Percentiles rank a stretch among this genome's conserved stretches.
Conservation (phyloP, 2,888 invertebrate species). For the Pandemis corylana region DNA sequence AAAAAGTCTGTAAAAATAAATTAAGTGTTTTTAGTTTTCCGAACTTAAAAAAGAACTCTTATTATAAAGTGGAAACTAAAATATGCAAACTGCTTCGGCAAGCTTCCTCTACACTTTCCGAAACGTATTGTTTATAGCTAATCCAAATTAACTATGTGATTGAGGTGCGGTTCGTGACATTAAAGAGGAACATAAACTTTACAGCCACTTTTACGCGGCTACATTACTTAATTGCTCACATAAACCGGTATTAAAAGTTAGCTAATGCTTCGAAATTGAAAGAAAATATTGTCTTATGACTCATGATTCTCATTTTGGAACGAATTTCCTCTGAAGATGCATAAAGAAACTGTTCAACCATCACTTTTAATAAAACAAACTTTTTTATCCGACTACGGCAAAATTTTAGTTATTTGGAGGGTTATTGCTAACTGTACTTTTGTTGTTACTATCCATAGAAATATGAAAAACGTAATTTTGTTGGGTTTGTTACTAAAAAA, state of each 20-base stretch:
- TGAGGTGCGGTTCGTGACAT: slow-evolving; percentile 34
- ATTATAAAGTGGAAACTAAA: not conserved
- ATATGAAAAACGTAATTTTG: too few species aligned
- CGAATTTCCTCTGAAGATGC: not conserved
- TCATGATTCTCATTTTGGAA: not conserved
- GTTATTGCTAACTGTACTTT: too few species aligned
- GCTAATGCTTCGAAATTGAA: slow-evolving; percentile 1
- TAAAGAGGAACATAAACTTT: slow-evolving; percentile 33
- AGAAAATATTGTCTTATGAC: not conserved
- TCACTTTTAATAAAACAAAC: too few species aligned
- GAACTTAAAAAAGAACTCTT: too few species aligned
- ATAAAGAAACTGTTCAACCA: too few species aligned
- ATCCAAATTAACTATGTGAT: slow-evolving; percentile 37
- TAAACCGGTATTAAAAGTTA: slow-evolving; percentile 20
- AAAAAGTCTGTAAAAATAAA: too few species aligned
- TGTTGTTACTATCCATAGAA: too few species aligned
- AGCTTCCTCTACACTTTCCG: not conserved
- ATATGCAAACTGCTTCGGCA: not conserved
- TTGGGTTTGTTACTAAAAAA: too few species aligned
- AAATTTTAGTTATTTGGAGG: too few species aligned
- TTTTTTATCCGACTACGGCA: too few species aligned
- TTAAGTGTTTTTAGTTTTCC: too few species aligned
- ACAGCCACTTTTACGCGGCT: slow-evolving; percentile 25
- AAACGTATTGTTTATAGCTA: slow-evolving; percentile 24
- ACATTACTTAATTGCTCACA: slow-evolving; percentile 38